These are phyloP conservation scores for Tragelaphus buxtoni DNA, from an alignment of 2,113 vertebrate species.

Conservation along the genomic window DNA sequence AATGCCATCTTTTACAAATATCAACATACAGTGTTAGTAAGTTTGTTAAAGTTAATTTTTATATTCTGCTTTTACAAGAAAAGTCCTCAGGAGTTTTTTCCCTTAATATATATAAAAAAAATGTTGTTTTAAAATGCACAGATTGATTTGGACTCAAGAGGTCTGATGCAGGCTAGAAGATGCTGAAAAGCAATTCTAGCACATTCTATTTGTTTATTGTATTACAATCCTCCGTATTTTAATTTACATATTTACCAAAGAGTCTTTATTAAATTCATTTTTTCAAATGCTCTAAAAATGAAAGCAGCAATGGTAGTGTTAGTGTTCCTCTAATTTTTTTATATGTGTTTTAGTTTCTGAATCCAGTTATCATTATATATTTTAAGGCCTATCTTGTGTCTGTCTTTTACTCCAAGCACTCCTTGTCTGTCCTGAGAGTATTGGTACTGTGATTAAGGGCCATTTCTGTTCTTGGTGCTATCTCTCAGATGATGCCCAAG, in stretches of 20 bases:
- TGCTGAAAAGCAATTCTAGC: neutral
- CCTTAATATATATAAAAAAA: neutral
- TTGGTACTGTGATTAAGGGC: neutral
- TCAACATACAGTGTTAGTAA: neutral
- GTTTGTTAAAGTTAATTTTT: neutral
- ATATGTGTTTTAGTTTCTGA: neutral
- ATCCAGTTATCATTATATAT: neutral
- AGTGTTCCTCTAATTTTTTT: neutral
- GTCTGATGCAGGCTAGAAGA: neutral
- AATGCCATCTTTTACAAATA: neutral
- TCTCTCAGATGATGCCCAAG: neutral
- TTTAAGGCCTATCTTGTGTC: neutral
- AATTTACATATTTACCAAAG: neutral
- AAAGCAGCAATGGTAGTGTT: neutral
- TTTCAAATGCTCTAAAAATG: neutral
- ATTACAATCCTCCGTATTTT: neutral
- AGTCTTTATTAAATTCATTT: too few relatives aligned
- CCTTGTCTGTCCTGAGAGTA: neutral
- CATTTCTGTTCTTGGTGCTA: neutral
- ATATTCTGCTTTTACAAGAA: neutral
- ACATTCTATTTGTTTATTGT: neutral
- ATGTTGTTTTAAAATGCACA: neutral
- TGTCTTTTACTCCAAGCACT: neutral
- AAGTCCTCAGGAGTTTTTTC: neutral
- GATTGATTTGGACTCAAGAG: neutral